These are phyloP conservation scores for Andrena bicolor DNA, from an alignment of 2,888 invertebrate genomes.

Conservation along the genomic window DNA sequence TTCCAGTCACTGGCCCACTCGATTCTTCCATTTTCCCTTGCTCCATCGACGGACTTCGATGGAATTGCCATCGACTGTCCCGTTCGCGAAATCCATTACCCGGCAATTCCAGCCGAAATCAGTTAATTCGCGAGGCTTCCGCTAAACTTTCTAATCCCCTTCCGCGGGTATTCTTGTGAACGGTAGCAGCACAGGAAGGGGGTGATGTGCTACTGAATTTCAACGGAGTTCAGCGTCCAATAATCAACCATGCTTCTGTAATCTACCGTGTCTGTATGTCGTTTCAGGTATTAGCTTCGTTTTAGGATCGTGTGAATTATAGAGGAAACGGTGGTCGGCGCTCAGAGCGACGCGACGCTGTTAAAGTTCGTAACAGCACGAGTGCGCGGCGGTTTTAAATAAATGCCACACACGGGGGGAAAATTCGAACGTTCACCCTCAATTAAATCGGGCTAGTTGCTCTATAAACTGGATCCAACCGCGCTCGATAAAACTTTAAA, in stretches of 20 bases:
- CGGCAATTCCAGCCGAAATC: background rate
- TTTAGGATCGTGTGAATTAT: too few relatives aligned
- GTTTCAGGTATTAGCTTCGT: too few relatives aligned
- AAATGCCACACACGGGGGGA: conserved; percentile 2
- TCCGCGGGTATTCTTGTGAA: background rate
- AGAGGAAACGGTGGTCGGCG: too few relatives aligned
- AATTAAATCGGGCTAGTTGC: conserved; percentile 20
- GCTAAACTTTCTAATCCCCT: background rate
- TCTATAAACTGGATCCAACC: conserved; percentile 1
- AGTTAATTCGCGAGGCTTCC: background rate
- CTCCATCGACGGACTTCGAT: background rate
- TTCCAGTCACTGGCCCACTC: conserved; percentile 23
- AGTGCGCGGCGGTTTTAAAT: background rate
- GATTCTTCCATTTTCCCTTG: background rate
- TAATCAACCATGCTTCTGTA: too few relatives aligned
- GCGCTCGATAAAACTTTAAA: conserved; percentile 27
- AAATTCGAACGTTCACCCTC: background rate
- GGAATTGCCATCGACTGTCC: background rate
- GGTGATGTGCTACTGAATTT: too few relatives aligned
- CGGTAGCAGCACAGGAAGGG: too few relatives aligned
- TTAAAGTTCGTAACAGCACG: background rate
- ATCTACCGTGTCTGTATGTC: too few relatives aligned
- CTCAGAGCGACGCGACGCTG: background rate
- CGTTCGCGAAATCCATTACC: conserved; percentile 3
- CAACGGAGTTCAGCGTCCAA: too few relatives aligned